phyloP scores from a whole-genome alignment of 2,113 vertebrate species.

The Calidris pygmaea region DNA sequence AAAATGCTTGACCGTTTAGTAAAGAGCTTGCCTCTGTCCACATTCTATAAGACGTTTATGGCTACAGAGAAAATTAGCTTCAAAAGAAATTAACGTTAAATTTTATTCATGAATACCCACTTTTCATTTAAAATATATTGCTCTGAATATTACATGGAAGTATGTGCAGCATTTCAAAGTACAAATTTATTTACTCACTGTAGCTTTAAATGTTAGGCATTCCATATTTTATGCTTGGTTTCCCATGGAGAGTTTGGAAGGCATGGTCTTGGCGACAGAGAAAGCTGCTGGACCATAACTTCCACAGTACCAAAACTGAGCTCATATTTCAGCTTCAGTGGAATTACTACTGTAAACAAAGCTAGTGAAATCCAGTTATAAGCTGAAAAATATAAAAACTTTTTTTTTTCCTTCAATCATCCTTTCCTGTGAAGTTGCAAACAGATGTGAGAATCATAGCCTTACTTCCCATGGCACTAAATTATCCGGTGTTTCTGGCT shows the following conservation, averaged over 20 bases:
- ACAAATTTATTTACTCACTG: neutral
- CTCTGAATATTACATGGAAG: neutral
- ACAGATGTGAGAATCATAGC: neutral
- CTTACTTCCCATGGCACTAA: neutral
- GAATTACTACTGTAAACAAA: neutral
- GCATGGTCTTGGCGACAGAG: fast-evolving
- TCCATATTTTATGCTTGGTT: neutral
- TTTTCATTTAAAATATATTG: neutral
- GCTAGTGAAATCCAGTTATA: neutral
- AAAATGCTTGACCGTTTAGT: neutral
- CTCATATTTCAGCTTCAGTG: neutral
- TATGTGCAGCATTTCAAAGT: neutral
- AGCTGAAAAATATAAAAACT: neutral
- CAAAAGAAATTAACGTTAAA: neutral
- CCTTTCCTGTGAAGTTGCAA: neutral
- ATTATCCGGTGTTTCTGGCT: neutral
- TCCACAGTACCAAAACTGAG: neutral
- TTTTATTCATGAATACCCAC: neutral
- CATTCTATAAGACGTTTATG: neutral
- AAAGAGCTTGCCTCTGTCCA: neutral
- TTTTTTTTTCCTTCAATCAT: neutral
- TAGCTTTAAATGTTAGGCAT: neutral
- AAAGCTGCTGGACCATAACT: neutral
- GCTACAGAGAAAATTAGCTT: neutral
- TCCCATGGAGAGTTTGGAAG: neutral